Percentiles rank a stretch among this genome's conserved stretches.
These are phyloP conservation scores for Dasypogon diadema DNA, from an alignment of 2,888 invertebrate genomes.

Conservation along the genomic window DNA sequence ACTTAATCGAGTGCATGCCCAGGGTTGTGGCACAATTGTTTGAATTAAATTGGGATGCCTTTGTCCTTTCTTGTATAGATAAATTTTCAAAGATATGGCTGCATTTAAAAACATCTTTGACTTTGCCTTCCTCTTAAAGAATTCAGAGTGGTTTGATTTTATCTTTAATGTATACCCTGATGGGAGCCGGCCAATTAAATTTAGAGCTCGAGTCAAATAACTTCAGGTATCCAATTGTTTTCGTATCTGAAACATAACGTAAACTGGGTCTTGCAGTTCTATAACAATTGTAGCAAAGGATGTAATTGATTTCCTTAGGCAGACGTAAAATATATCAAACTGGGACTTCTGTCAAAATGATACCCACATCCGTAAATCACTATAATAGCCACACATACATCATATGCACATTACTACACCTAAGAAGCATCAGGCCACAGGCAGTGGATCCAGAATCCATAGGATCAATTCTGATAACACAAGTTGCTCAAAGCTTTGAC, in stretches of 20 bases:
- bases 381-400: background rate
- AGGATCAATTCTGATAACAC: constrained; percentile 26
- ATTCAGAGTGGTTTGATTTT: no score
- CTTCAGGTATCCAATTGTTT: no score
- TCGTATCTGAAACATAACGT: no score
- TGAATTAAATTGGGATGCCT: background rate
- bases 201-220: no score
- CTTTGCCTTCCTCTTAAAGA: no score
- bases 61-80: no score
- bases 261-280: background rate
- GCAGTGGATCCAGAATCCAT: background rate
- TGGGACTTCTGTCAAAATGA: background rate
- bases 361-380: constrained; percentile 24
- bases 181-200: no score
- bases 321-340: background rate
- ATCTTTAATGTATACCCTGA: no score
- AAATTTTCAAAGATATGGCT: no score
- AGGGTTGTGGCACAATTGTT: no score
- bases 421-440: background rate
- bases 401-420: constrained; percentile 11
- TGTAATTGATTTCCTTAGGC: background rate
- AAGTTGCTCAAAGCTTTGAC: constrained; percentile 26
- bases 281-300: background rate
- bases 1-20: no score
- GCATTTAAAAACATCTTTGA: no score